Evolutionary conservation across 1,140 invertebrate genomes (phyloP), one percentile per base, ranked within the genome.

Genomic region (Saccostrea glomerata): DNA sequence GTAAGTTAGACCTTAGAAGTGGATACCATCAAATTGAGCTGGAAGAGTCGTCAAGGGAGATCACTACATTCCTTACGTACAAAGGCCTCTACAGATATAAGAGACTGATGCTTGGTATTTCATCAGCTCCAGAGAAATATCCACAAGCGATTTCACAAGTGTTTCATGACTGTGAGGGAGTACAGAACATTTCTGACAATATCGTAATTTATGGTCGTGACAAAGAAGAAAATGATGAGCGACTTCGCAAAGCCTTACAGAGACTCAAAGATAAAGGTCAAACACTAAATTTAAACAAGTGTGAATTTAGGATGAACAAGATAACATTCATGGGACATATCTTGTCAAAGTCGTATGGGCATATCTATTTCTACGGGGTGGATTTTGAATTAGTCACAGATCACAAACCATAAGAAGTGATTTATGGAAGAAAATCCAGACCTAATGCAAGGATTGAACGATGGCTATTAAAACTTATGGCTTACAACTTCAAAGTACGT

Each of bases 371-470:
- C 30, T 93, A 95, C 40, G 95, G 95, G 20, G 90, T 88, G 23
- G 87, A 93, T 25, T 95, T 94, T 84, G 91, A 87, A 47, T 82
- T 93, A 83, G 90, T 88, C 86, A 95, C 93, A 13, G 95, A 95
- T 84, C 94, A 93, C 58, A 94, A 94, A 87, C 92, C 92, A 1
- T 73, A 93, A 12, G 54, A 86, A 36, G 56, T 87, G 2, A 85
- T 93, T 9, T 89, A 88, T 30, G n/a, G 15, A 7, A 86, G 63
- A 63, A 88, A 30, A 36, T 91, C 90, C 17, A 87, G 88, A 86
- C 89, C 86, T 12, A 88, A 70, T 89, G 88, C 92, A 55, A 58
- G 90, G 84, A 91, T 92, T 55, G 90, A 92, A 88, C 66, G 90
- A 86, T 91, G 91, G 92, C 54, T 91, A 17, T 56, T 92, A 20